Evolutionary conservation across 2,888 invertebrate species (phyloP), one percentile per base, ranked within the genome.

Genomic region (Drosophila stalkeri): DNA sequence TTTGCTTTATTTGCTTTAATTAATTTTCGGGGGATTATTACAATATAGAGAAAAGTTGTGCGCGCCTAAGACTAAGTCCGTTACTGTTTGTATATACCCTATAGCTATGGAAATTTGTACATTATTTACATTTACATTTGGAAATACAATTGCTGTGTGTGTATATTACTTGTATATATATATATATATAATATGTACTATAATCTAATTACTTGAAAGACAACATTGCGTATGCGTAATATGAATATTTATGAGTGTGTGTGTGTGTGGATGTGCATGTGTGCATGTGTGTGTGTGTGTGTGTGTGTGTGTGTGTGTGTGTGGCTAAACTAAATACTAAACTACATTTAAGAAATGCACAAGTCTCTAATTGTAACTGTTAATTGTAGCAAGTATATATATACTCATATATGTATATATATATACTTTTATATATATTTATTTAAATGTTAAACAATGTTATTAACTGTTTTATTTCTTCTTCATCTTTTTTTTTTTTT

Each of bases 111-210:
- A 88, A 86, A 88, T 90, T 91, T 90, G 90, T 90, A 90, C 90
- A 90, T 88, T 90, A 91, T 90, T 89, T 90, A 90, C 90, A 91
- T 51, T 78, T 84, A 88, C 83, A 86, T 85, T 85, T 88, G 88
- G 81, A 79, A 85, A 87, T 81, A 81, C 77, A 82, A 72, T 86
- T 77, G 75, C 75, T 86, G 75, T 69, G 81, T 65, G 69, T 71
- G 61, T 61, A 20, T 63, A 47, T n/a, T n/a, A n/a, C n/a, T n/a
- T 65, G 31, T 67, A 16, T 70, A 27, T 57, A 11, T 64, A 46
- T 73, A 3, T 52, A 35, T 77, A 54, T 77, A 44, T 68, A 60
- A 66, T 55, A 56, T 66, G 49, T 23, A 43, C 41, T 55, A 55
- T 39, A n/a, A 47, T 66, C 69, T 74, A 76, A 76, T 77, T 88